Base-by-base conservation (phyloP, 2,888 invertebrate species). In the Seira sanloemensis region DNA sequence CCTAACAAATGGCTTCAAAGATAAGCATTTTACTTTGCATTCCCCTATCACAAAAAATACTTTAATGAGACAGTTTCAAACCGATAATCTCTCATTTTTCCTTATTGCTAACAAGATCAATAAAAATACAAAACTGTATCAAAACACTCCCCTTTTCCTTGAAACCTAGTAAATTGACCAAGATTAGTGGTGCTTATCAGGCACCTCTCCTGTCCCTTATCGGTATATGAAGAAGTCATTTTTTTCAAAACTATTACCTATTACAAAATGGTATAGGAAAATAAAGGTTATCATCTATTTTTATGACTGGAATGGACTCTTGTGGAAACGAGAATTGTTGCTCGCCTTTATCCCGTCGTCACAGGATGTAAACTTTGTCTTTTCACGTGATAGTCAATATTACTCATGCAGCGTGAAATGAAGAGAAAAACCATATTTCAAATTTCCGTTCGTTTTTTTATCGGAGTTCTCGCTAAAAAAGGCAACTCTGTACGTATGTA, bases 291-390 rank as follows among this genome's bases (percentile, higher is more conserved):
- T 58, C 18, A n/a, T 58, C 9, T 58, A 58, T 9, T 58, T 58
- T 58, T 58, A 58, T 58, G 5, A 18, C 58, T 58, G 58, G 58
- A 58, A n/a, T 58, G 58, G 18, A 58, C 16, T 58, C 7, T 16
- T 16, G 37, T 37, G 37, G 5, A 37, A 37, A n/a, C n/a, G 37
- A 37, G 37, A 37, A 12, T 37, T 37, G 37, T 54, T 18, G 58
- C n/a, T 46, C n/a, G 26, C 19, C 9, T 62, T 46, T 65, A 26
- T 50, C 58, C 50, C 18, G 27, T 26, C 58, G 58, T 25, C 12
- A 75, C 58, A 74, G 75, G 75, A 75, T 81, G 73, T 37, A 58
- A 24, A 72, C 65, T 78, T 78, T 78, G 78, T 72, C 72, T 71
- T 58, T 58, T 58, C 58, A 58, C 58, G 58, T 58, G 58, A 58